Evolutionary conservation across 2,888 invertebrate species (phyloP), one percentile per base, ranked within the genome.

Genomic region (Meganola albula): DNA sequence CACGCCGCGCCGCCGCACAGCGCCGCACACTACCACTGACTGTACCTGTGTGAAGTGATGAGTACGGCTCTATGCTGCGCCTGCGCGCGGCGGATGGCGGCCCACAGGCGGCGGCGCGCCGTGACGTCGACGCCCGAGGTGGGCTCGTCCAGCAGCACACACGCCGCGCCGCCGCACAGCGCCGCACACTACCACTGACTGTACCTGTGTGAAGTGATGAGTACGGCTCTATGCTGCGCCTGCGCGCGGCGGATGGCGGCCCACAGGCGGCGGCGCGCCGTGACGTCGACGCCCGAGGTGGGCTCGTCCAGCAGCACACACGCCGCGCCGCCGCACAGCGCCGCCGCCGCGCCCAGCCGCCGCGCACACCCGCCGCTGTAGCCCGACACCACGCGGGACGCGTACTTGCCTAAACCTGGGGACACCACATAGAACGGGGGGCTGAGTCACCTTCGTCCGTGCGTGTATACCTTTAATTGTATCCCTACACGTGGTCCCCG

Each of bases 291-390:
- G 1, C 92, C 92, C 2, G 90, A 88, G 1, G 90, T 91, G 10
- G 93, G 93, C 70, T 93, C 93, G 74, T 93, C 93, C 46, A 94
- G 74, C 40, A 94, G 86, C 13, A 92, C 88, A 18, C 93, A 10
- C 89, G 91, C 27, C 44, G 90, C 88, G 11, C 91, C 91, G 1
- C 41, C 34, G 18, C 45, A 42, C 34, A 69, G 42, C 21, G 63
- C 63, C 0, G 50, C 53, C 2, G 59, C 63, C 1, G 61, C 48
- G 2, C 58, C 58, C 23, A 71, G 55, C 24, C 93, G 90, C 42
- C 94, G 87, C 16, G 92, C 90, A 53, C 93, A 89, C 0, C 94
- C 94, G 3, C 93, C 94, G 53, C 91, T 91, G 66, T 90, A 91
- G 27, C 60, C 46, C 1, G 28, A 28, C 23, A 65, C 58, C 41